These are phyloP conservation scores for Drosophila robusta DNA, from an alignment of 2,888 invertebrate genomes.

Conservation along the genomic window DNA sequence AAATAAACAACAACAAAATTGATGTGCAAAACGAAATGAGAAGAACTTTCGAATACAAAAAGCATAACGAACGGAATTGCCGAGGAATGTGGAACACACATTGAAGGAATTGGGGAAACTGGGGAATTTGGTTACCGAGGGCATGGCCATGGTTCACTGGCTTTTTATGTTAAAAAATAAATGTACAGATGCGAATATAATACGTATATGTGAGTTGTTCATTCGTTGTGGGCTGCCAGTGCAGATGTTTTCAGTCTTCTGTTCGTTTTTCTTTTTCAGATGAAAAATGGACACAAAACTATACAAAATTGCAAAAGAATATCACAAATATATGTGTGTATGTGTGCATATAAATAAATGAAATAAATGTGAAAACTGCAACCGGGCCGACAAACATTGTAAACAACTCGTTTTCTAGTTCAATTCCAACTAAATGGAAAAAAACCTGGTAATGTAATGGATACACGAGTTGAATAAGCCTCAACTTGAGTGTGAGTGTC, in stretches of 20 bases:
- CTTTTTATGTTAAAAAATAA: constrained; percentile 82
- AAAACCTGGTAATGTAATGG: constrained; percentile 69
- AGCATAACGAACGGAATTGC: constrained; percentile 21
- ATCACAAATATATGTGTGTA: constrained; percentile 1
- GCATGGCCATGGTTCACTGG: constrained; percentile 77
- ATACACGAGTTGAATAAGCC: constrained; percentile 51
- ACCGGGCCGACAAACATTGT: constrained; percentile 33
- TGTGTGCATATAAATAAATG: constrained; percentile 31
- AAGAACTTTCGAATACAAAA: constrained; percentile 59
- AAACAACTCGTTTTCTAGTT: constrained; percentile 74
- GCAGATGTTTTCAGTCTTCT: constrained; percentile 33
- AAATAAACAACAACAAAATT: constrained; percentile 16
- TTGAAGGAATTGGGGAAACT: constrained; percentile 17
- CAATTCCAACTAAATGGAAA: constrained; percentile 74
- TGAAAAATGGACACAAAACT: constrained; percentile 20
- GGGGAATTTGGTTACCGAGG: constrained; percentile 33
- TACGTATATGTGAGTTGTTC: constrained; percentile 10
- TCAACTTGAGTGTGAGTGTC: background rate
- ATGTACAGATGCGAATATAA: constrained; percentile 56
- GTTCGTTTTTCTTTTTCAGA: background rate
- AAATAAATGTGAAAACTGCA: constrained; percentile 43
- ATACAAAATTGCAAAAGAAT: constrained; percentile 6
- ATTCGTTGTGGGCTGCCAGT: constrained; percentile 15
- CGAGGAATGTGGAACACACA: constrained; percentile 47
- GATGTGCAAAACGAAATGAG: constrained; percentile 42